phyloP scores from a whole-genome alignment of 2,888 invertebrate species.

The Tipula helvola region DNA sequence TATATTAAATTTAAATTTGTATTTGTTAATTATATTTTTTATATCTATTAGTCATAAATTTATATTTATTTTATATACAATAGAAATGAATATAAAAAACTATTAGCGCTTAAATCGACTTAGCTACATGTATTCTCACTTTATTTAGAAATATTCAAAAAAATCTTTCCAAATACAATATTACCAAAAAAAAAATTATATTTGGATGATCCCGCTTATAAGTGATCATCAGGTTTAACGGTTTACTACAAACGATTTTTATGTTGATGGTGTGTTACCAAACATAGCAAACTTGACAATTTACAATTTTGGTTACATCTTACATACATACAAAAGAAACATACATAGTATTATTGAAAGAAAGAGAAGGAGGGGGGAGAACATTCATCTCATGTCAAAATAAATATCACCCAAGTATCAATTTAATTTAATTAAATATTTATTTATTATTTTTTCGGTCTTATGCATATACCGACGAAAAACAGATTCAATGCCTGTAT shows the following conservation, averaged over 20 bases:
- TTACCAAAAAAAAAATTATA: neutral
- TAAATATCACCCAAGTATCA: slow-evolving; percentile 4
- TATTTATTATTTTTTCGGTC: neutral
- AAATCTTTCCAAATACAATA: neutral
- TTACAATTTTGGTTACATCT: neutral
- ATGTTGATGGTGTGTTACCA: neutral
- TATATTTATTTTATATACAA: neutral
- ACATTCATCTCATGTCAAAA: neutral
- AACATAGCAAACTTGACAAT: neutral
- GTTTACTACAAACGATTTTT: neutral
- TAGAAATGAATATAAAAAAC: neutral
- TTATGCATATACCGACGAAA: neutral
- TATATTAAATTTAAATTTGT: neutral
- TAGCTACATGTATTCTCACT: neutral
- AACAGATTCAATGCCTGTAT: neutral
- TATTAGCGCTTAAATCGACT: neutral
- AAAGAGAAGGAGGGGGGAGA: neutral
- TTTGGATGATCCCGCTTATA: neutral
- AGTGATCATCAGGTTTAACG: neutral
- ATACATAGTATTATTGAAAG: neutral
- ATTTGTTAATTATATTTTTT: neutral
- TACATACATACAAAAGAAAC: neutral
- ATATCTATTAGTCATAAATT: neutral
- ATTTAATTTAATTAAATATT: neutral
- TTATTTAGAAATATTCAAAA: neutral